Base-by-base conservation (phyloP, 2,113 vertebrate species). In the Rhegmatorhina hoffmannsi region DNA sequence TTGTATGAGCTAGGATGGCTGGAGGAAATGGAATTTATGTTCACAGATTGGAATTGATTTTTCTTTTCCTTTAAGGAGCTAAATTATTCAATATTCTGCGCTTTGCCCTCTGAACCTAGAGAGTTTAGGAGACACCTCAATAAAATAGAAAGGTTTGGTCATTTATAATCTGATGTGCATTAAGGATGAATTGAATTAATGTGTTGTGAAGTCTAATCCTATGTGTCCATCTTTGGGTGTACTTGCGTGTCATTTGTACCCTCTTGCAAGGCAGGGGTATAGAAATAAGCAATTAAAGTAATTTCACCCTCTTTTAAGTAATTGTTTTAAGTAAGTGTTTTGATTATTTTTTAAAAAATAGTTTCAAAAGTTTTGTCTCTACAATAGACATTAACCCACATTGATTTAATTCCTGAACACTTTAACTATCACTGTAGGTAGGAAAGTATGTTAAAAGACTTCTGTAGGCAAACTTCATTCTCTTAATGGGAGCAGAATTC, bases 1-100 rank as follows among this genome's bases (percentile, higher is more conserved):
- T 77, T 4, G 1, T 62, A 44, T 7, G 3, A 53, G 14, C 44
- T 55, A 36, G 33, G 31, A 56, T 52, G 78, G 64, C 31, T 88
- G 59, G 31, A 73, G 68, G 67, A 93, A 90, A 84, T 68, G 7
- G 55, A 80, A 84, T 86, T 94, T 86, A 70, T 52, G 19, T 74
- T 74, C 52, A 53, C 25, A 77, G 47, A 84, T 72, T 80, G n/a
- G 20, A 83, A 96, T 92, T 84, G 82, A 92, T 92, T 95, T 95
- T 92, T 70, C 40, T 86, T 89, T 92, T 80, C 90, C 94, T 38
- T 88, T 86, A 95, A 90, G 44, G 47, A 84, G 21, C n/a, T 96
- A 94, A 93, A 88, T 94, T 96, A 90, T 88, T 95, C 87, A 94
- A 10, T 88, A 95, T 77, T 63, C 59, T 74, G 29, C 4, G 17